phyloP scores from a whole-genome alignment of 2,888 invertebrate species.

The Drosophila colorata region DNA sequence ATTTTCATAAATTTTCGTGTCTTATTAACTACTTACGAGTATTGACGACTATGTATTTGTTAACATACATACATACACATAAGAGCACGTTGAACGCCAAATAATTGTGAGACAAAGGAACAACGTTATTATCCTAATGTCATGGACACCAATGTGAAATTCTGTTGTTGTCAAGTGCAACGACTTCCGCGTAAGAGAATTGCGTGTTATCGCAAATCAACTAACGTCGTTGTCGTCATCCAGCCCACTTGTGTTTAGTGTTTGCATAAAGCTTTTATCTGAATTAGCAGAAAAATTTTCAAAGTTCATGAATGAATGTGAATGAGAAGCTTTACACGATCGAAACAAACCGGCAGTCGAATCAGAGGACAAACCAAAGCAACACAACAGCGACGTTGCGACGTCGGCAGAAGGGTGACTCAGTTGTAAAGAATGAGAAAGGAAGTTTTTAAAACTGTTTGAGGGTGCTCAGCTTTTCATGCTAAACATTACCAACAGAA shows the following conservation, averaged over 20 bases:
- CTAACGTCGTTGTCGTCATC: constrained; percentile 1
- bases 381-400: neutral
- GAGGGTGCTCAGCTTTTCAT: no score
- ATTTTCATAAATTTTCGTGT: no score
- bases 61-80: neutral
- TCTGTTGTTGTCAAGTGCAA: constrained; percentile 50
- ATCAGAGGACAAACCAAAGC: constrained; percentile 18
- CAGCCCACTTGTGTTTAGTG: constrained; percentile 37
- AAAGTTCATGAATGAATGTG: constrained; percentile 63
- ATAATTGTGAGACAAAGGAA: constrained; percentile 62
- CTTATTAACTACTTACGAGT: no score
- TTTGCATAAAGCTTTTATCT: constrained; percentile 49
- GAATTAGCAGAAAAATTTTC: constrained; percentile 46
- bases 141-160: constrained; percentile 62
- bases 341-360: constrained; percentile 3
- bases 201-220: constrained; percentile 46
- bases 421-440: constrained; percentile 5
- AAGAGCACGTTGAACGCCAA: neutral
- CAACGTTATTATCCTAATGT: constrained; percentile 52
- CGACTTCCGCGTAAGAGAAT: constrained; percentile 66
- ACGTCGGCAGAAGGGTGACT: constrained; percentile 26
- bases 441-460: neutral
- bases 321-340: constrained; percentile 23
- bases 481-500: neutral
- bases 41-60: neutral